phyloP scores from a whole-genome alignment of 2,113 vertebrate species.

The Coptodon bakossiorum region DNA sequence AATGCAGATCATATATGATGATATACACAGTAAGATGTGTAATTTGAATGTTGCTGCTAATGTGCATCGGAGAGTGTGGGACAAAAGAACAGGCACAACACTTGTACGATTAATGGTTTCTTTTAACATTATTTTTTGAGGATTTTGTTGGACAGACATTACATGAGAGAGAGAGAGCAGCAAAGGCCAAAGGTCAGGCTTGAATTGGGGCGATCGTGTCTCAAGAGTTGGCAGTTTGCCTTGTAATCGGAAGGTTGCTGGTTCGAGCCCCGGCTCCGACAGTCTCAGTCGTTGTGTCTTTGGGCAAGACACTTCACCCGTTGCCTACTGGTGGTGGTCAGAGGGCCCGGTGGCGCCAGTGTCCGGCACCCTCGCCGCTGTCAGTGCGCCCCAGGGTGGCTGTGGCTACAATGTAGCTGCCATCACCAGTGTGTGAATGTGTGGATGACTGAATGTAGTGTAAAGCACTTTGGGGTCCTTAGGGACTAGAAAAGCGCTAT shows the following conservation, averaged over 20 bases:
- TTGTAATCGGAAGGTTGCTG: fast-evolving
- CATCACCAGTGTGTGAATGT: fast-evolving
- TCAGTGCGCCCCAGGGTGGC: neutral
- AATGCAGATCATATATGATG: neutral
- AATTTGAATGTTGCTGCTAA: neutral
- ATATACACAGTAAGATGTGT: neutral
- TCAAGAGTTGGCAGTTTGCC: fast-evolving
- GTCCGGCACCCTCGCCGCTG: fast-evolving
- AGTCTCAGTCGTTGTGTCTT: fast-evolving
- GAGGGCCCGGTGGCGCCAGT: fast-evolving
- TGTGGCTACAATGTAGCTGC: neutral
- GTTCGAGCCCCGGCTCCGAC: fast-evolving
- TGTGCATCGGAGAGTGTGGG: neutral
- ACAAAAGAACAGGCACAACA: neutral
- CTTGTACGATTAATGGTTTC: fast-evolving
- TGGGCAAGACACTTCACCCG: fast-evolving
- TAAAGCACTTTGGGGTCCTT: fast-evolving
- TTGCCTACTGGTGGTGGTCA: neutral
- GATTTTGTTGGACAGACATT: fast-evolving
- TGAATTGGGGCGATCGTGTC: fast-evolving
- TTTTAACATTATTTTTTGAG: neutral
- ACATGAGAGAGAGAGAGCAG: neutral
- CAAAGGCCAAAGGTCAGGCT: neutral
- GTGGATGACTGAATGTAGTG: neutral
- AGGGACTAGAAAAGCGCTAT: neutral